phyloP scores from a whole-genome alignment of 2,113 vertebrate species.

The Macroglossus sobrinus region DNA sequence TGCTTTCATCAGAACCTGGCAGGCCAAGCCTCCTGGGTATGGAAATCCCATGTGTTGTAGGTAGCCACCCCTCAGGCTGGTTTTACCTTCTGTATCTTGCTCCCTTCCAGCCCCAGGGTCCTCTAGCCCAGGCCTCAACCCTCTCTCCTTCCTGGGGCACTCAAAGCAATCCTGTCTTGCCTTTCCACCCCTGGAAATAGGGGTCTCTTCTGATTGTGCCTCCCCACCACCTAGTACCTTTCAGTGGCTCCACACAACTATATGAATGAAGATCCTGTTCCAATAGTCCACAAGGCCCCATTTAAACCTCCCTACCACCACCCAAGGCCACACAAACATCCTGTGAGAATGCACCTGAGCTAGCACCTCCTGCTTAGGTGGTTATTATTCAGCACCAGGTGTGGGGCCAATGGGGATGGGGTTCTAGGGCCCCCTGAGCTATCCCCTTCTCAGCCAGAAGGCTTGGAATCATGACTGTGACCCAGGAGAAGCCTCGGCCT shows the following conservation, averaged over 20 bases:
- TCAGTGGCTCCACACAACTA: background rate
- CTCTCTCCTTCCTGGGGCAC: background rate
- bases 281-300: background rate
- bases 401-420: background rate
- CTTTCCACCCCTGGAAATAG: background rate
- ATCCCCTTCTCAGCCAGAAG: background rate
- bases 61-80: background rate
- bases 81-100: background rate
- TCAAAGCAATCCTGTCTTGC: background rate
- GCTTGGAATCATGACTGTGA: background rate
- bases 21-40: background rate
- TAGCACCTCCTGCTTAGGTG: constrained; percentile 85
- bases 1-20: background rate
- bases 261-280: background rate
- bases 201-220: background rate
- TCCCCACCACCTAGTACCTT: background rate
- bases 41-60: background rate
- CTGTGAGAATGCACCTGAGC: background rate
- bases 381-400: constrained; percentile 91
- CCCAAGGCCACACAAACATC: background rate
- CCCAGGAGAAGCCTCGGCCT: background rate
- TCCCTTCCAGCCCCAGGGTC: background rate
- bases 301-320: background rate
- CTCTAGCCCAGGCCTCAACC: background rate
- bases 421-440: background rate